A percentile compares a stretch with the other conserved stretches of the same genome.
These are phyloP conservation scores for Coleophora flavipennella DNA, from an alignment of 2,888 invertebrate species.

Conservation along the genomic window DNA sequence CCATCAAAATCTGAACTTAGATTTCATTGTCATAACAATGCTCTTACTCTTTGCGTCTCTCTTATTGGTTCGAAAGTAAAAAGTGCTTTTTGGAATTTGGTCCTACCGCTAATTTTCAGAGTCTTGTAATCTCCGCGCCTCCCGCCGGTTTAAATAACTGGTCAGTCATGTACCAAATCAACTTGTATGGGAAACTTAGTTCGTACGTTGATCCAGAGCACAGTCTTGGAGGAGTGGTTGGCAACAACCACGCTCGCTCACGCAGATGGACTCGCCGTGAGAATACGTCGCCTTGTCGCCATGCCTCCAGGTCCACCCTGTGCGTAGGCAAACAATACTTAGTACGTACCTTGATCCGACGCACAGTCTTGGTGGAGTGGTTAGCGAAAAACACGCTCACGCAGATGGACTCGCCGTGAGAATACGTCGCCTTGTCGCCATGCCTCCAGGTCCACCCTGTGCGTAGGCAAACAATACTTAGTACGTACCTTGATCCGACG, in stretches of 20 bases:
- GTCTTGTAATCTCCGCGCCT: no score
- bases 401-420: conserved; percentile 85
- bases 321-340: no score
- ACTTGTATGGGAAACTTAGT: no score
- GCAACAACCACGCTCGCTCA: conserved; percentile 79
- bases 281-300: conserved; percentile 86
- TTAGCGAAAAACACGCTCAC: conserved; percentile 84
- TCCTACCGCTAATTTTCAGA: no score
- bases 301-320: conserved; percentile 83
- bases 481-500: conserved; percentile 83
- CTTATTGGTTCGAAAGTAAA: no score
- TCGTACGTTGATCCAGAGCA: conserved; percentile 85
- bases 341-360: conserved; percentile 83
- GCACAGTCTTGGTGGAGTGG: conserved; percentile 87
- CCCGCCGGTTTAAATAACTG: no score
- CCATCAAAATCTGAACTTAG: no score
- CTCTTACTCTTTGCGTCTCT: no score
- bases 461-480: no score
- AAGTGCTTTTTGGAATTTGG: no score
- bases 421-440: conserved; percentile 86
- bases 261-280: conserved; percentile 85
- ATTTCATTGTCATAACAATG: no score
- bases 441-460: conserved; percentile 82
- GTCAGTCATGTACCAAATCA: no score
- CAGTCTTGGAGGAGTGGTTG: conserved; percentile 88